These are phyloP conservation scores for Enteromius viviparus DNA, from an alignment of 2,797 vertebrate genomes.

Conservation along the genomic window DNA sequence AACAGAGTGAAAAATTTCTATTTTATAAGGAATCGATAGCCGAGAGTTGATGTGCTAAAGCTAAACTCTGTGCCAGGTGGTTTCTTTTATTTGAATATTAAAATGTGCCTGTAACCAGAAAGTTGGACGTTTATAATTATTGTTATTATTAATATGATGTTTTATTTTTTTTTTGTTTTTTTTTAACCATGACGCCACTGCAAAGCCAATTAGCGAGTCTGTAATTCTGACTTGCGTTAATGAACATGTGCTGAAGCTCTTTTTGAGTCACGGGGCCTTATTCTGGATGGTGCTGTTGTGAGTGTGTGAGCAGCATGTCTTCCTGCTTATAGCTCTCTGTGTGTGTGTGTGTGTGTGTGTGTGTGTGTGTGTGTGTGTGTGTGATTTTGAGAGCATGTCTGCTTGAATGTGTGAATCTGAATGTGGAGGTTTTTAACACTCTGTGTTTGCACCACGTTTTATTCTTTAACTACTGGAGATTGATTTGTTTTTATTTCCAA, in stretches of 20 bases:
- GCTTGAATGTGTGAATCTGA: constrained; percentile 9
- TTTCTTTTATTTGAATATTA: constrained; percentile 54
- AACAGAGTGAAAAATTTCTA: constrained; percentile 51
- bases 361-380: background rate
- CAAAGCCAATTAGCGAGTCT: constrained; percentile 19
- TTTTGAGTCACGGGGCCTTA: constrained; percentile 47
- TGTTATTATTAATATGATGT: background rate
- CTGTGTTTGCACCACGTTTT: constrained; percentile 34
- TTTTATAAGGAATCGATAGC: constrained; percentile 54
- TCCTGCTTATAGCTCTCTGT: constrained; percentile 6
- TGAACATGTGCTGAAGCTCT: constrained; percentile 15
- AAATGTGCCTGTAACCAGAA: constrained; percentile 49
- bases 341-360: background rate
- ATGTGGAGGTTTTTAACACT: constrained; percentile 37
- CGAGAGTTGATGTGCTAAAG: constrained; percentile 39
- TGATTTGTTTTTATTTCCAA: constrained; percentile 44
- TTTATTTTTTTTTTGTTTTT: background rate
- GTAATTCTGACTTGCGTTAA: constrained; percentile 21
- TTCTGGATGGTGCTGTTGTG: constrained; percentile 46
- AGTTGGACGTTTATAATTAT: constrained; percentile 22
- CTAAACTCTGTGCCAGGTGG: constrained; percentile 7
- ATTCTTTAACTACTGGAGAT: constrained; percentile 25
- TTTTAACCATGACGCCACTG: background rate
- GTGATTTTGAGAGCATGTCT: constrained; percentile 17
- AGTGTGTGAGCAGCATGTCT: constrained; percentile 23